Evolutionary conservation across 2,888 invertebrate genomes (phyloP).

Genomic region (Ophion obscuratus): DNA sequence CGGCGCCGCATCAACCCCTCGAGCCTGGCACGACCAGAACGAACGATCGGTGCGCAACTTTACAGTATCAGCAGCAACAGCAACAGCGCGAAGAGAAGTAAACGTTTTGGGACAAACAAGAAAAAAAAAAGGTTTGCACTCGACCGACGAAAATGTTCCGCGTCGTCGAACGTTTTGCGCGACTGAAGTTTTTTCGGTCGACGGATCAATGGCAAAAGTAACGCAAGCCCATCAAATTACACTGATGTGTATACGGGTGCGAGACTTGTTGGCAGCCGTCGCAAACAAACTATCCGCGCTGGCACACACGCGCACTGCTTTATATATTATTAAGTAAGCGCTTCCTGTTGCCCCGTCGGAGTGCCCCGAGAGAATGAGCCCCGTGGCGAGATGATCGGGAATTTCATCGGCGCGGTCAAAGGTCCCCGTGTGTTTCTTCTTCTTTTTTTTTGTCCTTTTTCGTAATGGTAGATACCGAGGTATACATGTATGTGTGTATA

Average conservation of each 20-base stretch:
- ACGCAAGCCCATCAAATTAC: conserved; percentile 69
- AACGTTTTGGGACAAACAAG: too few relatives aligned
- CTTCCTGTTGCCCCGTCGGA: conserved; percentile 78
- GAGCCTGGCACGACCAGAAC: neutral
- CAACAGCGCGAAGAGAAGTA: too few relatives aligned
- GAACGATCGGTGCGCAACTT: neutral
- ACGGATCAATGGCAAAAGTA: neutral
- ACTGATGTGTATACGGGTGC: conserved; percentile 66
- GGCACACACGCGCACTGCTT: conserved; percentile 39
- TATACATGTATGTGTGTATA: too few relatives aligned
- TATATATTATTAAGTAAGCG: conserved; percentile 78
- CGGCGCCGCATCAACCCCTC: neutral
- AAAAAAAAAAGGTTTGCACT: too few relatives aligned
- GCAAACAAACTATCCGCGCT: conserved; percentile 43
- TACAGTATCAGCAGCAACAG: too few relatives aligned
- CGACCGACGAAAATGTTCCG: neutral
- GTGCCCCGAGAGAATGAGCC: conserved; percentile 76
- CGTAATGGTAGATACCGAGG: neutral
- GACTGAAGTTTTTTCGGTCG: neutral
- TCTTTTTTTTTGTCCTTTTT: neutral
- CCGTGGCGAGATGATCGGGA: conserved; percentile 56
- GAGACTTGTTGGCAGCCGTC: conserved; percentile 59
- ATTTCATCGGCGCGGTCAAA: conserved; percentile 70
- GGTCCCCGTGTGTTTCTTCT: conserved; percentile 49
- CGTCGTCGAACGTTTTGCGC: neutral